A percentile compares a stretch with the other conserved stretches of the same genome.
These are phyloP conservation scores for Microctonus aethiopoides DNA, from an alignment of 2,888 invertebrate species.

Conservation along the genomic window DNA sequence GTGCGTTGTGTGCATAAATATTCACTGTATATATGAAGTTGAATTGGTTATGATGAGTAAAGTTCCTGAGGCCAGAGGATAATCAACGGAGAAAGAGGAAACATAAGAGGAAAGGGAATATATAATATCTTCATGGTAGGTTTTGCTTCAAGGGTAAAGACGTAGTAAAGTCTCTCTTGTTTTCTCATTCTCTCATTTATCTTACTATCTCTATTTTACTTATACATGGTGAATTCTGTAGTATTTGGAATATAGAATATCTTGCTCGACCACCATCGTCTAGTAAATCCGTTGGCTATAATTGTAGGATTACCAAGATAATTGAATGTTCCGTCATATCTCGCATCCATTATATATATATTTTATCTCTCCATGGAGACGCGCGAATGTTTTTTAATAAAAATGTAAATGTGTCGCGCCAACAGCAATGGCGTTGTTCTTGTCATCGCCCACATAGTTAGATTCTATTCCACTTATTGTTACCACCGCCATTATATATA, in stretches of 20 bases:
- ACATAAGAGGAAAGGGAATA: neutral
- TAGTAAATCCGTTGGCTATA: conserved; percentile 65
- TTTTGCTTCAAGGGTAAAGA: neutral
- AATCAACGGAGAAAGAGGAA: neutral
- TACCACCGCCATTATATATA: neutral
- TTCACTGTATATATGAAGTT: neutral
- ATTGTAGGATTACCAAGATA: conserved; percentile 78
- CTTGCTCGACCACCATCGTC: conserved; percentile 36
- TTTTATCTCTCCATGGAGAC: conserved; percentile 39
- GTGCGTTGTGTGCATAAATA: too few species aligned
- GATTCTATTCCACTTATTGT: neutral
- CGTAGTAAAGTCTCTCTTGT: too few species aligned
- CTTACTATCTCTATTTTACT: too few species aligned
- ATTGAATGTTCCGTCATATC: conserved; percentile 70
- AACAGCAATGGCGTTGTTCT: conserved; percentile 18
- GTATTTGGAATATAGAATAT: conserved; percentile 18
- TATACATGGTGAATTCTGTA: conserved; percentile 25
- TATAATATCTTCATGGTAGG: neutral
- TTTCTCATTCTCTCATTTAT: too few species aligned
- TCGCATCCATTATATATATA: conserved; percentile 44
- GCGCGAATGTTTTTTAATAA: conserved; percentile 52
- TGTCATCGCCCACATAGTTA: conserved; percentile 5
- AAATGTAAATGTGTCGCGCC: conserved; percentile 47
- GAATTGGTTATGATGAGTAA: conserved; percentile 12
- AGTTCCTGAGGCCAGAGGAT: neutral